Base-by-base conservation (phyloP, 1,140 invertebrate genomes). In the Aporrectodea caliginosa region DNA sequence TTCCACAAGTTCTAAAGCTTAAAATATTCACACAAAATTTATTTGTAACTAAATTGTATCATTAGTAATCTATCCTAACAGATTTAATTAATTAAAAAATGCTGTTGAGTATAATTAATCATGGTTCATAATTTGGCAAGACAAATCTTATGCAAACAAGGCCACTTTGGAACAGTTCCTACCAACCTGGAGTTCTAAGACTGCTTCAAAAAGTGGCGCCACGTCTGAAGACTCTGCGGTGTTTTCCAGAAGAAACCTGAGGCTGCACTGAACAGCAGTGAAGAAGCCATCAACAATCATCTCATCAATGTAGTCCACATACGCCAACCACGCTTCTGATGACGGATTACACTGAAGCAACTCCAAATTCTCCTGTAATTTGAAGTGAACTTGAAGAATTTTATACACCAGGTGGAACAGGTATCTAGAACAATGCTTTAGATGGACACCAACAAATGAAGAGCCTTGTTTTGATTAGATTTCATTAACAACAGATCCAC, bases 231-330 rank as follows among this genome's bases (percentile, higher is more conserved):
- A 90, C 0, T 91, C 88, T 87, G 97, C 94, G 91, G 97, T 97
- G 84, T 97, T 94, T 84, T 97, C 95, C 1, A 94, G 91, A 73
- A 98, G 88, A 86, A 97, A 98, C 76, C 93, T 93, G 80, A 98
- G 89, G 86, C 94, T 95, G 81, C 88, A 91, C 89, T 88, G 82
- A 69, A 89, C 78, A 93, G 91, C 82, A 91, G 92, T 87, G 91
- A 94, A 91, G 68, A 97, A 90, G 69, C 93, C 93, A 82, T 95
- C 93, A 30, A 92, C 90, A 1, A 97, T 91, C 82, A 97, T 92
- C 73, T 92, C 91, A 88, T 98, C 96, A 1, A 98, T 91, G 88
- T 94, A 96, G 32, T 91, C 90, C 0, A 97, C 91, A 86, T 98
- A 98, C 76, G 93, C 92, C 35, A 91, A 86, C 96, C 96, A 98